Percentiles rank a stretch among this genome's conserved stretches.
Conservation (phyloP, 2,888 invertebrate genomes). For the Drosophila neonasuta region DNA sequence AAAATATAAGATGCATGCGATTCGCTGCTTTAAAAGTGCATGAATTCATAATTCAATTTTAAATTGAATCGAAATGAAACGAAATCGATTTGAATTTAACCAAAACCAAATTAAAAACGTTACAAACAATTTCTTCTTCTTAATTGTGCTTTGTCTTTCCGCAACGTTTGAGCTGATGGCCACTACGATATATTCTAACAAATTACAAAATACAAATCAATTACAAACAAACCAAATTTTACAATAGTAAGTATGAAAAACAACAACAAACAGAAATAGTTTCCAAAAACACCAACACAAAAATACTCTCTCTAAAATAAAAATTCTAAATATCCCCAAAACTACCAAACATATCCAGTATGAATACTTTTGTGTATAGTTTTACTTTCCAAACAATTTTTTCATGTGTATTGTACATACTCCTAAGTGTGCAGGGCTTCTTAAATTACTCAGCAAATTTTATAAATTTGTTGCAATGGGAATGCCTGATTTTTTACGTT, state of each 20-base stretch:
- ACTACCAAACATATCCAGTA: conserved; percentile 18
- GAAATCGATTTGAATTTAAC: conserved; percentile 46
- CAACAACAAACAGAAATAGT: conserved; percentile 51
- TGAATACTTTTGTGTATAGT: conserved; percentile 55
- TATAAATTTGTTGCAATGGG: conserved; percentile 35
- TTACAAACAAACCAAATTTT: conserved; percentile 78
- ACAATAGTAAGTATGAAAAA: conserved; percentile 81
- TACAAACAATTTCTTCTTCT: conserved; percentile 78
- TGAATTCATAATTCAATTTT: conserved; percentile 41
- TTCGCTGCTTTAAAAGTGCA: conserved; percentile 48
- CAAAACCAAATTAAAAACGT: conserved; percentile 53
- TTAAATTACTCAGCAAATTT: conserved; percentile 26
- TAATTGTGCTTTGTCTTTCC: conserved; percentile 83
- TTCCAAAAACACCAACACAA: conserved; percentile 37
- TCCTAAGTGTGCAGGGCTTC: conserved; percentile 43
- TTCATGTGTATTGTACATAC: conserved; percentile 41
- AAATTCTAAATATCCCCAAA: conserved; percentile 28
- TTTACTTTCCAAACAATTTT: conserved; percentile 26
- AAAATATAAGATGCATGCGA: conserved; percentile 48
- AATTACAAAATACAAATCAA: conserved; percentile 79
- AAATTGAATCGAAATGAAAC: conserved; percentile 32
- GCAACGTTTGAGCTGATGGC: conserved; percentile 83
- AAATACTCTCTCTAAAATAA: conserved; percentile 20
- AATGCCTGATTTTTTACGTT: conserved; percentile 32
- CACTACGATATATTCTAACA: conserved; percentile 81